Evolutionary conservation across 2,797 vertebrate genomes (phyloP).

Genomic region (Cynopterus sphinx): DNA sequence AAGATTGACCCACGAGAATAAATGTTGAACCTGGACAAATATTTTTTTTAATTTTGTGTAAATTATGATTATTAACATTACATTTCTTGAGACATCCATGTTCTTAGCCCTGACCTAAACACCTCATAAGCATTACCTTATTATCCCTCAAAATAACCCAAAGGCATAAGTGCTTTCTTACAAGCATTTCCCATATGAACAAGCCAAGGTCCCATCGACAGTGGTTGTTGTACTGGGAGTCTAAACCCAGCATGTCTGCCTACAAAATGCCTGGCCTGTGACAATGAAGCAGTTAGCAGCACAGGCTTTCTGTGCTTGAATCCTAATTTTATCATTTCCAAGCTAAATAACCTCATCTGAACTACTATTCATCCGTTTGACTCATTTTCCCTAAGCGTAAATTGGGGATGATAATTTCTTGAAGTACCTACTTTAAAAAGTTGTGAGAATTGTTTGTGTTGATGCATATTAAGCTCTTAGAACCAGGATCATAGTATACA

Average conservation of each 20-base stretch:
- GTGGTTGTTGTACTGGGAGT: accelerated
- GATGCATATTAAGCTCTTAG: background rate
- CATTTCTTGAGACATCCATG: background rate
- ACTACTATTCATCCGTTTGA: background rate
- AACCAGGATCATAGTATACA: background rate
- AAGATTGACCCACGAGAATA: background rate
- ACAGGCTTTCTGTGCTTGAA: background rate
- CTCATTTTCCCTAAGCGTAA: background rate
- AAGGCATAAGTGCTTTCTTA: background rate
- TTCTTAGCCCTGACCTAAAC: background rate
- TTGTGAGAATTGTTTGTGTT: background rate
- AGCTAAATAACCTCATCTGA: background rate
- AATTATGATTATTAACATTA: background rate
- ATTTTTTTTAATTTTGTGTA: background rate
- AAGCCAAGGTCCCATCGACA: background rate
- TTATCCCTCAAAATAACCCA: background rate
- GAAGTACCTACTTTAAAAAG: background rate
- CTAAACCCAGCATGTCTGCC: background rate
- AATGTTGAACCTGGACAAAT: background rate
- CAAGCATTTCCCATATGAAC: accelerated
- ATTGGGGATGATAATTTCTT: background rate
- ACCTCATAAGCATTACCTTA: background rate
- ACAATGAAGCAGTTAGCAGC: background rate
- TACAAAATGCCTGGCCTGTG: background rate
- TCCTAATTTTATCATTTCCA: background rate